These are phyloP conservation scores for Tyrophagus putrescentiae DNA, from an alignment of 1,140 invertebrate species.

Conservation along the genomic window DNA sequence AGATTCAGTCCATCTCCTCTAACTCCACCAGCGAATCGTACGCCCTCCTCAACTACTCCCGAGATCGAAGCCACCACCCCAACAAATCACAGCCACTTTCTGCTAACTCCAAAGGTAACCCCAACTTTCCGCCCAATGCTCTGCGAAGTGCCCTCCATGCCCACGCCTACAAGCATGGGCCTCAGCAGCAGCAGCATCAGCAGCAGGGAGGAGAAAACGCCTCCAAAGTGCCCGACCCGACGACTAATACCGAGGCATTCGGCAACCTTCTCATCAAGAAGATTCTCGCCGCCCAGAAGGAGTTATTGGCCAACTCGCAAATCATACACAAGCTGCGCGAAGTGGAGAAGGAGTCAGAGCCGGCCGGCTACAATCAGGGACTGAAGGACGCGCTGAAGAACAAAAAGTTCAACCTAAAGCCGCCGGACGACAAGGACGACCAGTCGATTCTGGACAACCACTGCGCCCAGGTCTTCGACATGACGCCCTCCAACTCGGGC, in stretches of 20 bases:
- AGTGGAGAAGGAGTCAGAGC: neutral
- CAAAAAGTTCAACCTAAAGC: neutral
- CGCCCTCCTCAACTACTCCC: no score
- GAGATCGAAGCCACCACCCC: neutral
- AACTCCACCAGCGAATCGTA: neutral
- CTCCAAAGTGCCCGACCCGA: neutral
- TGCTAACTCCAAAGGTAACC: no score
- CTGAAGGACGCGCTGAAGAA: neutral
- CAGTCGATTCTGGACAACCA: slow-evolving; percentile 2
- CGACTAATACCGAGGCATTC: neutral
- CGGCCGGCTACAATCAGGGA: neutral
- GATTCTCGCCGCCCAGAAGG: neutral
- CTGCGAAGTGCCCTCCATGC: neutral
- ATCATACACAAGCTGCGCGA: neutral
- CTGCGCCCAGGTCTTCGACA: slow-evolving; percentile 3
- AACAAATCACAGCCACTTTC: neutral
- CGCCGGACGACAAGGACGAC: neutral
- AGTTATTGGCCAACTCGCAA: no score
- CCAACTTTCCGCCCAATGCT: neutral
- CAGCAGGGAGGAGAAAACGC: no score
- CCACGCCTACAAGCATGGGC: neutral
- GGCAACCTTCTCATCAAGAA: neutral
- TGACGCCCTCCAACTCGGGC: neutral
- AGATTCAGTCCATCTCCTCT: slow-evolving; percentile 12
- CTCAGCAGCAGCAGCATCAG: no score